Percentiles rank a stretch among this genome's conserved stretches.
phyloP scores from a whole-genome alignment of 2,113 vertebrate species.

The Myotis davidii region DNA sequence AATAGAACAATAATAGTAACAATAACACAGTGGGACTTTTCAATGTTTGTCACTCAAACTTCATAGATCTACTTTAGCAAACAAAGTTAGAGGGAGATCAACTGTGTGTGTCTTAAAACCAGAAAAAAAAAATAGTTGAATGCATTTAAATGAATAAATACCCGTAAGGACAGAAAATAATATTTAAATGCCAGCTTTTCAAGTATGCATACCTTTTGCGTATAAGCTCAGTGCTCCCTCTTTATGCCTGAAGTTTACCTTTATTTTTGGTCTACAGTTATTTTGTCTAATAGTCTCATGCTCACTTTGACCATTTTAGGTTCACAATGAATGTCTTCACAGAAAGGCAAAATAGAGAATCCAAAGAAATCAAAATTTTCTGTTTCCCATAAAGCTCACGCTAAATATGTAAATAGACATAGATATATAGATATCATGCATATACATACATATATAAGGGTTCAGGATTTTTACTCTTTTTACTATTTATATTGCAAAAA shows the following conservation, averaged over 20 bases:
- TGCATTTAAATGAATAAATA: constrained; percentile 60
- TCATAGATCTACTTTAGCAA: constrained; percentile 39
- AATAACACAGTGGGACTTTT: constrained; percentile 57
- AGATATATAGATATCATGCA: not conserved
- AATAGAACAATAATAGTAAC: constrained; percentile 54
- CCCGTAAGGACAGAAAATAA: constrained; percentile 53
- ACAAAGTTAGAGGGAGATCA: constrained; percentile 12
- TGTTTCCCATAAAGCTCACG: not conserved
- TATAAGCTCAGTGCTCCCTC: not conserved
- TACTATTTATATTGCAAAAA: not conserved
- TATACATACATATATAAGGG: not conserved
- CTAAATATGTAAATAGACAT: not conserved
- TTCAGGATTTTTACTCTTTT: not conserved
- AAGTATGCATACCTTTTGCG: not conserved
- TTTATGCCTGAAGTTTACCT: constrained; percentile 36
- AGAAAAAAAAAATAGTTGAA: not conserved
- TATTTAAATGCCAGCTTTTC: constrained; percentile 51
- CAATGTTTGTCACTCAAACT: constrained; percentile 44
- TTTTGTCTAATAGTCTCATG: constrained; percentile 14
- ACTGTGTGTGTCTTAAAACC: constrained; percentile 29
- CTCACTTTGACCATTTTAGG: constrained; percentile 35
- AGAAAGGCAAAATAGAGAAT: constrained; percentile 47
- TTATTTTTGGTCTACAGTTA: not conserved
- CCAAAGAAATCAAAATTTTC: not conserved
- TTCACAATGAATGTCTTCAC: constrained; percentile 30